phyloP scores from a whole-genome alignment of 2,888 invertebrate species.

The Agrypnus murinus region DNA sequence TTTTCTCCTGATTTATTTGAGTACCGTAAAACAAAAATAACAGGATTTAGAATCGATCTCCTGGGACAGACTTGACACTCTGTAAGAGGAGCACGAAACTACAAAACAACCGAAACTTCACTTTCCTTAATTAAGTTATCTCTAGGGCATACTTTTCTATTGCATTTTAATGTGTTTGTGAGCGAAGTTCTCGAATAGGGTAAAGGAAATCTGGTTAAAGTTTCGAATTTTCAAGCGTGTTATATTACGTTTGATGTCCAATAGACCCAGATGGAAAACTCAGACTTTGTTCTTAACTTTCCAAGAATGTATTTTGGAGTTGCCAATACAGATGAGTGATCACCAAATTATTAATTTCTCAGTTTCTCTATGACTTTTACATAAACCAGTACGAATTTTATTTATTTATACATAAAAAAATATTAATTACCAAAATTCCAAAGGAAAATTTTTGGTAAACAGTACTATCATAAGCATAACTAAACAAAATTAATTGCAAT shows the following conservation, averaged over 20 bases:
- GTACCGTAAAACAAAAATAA: slow-evolving; percentile 7
- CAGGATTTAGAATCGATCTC: slow-evolving; percentile 18
- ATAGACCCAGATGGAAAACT: slow-evolving; percentile 19
- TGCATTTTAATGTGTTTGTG: slow-evolving; percentile 38
- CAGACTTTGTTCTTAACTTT: slow-evolving; percentile 14
- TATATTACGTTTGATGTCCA: slow-evolving; percentile 24
- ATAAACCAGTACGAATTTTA: too few species aligned
- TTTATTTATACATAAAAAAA: too few species aligned
- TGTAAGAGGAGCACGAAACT: slow-evolving; percentile 31
- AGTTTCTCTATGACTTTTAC: too few species aligned
- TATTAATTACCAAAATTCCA: too few species aligned
- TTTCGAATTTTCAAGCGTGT: slow-evolving; percentile 25
- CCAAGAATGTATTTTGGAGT: slow-evolving; percentile 6
- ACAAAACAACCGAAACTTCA: slow-evolving; percentile 35
- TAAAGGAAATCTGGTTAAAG: slow-evolving; percentile 25
- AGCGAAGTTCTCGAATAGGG: slow-evolving; percentile 21
- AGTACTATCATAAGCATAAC: too few species aligned
- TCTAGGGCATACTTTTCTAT: slow-evolving; percentile 35
- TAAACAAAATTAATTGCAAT: too few species aligned
- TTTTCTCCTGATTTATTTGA: slow-evolving; percentile 18
- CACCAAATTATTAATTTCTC: slow-evolving; percentile 6
- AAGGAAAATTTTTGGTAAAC: too few species aligned
- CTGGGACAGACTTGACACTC: slow-evolving; percentile 28
- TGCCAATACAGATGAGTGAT: slow-evolving; percentile 11
- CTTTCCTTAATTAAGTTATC: slow-evolving; percentile 41